Evolutionary conservation across 2,113 vertebrate species (phyloP).

Genomic region (Leptocoma aspasia): DNA sequence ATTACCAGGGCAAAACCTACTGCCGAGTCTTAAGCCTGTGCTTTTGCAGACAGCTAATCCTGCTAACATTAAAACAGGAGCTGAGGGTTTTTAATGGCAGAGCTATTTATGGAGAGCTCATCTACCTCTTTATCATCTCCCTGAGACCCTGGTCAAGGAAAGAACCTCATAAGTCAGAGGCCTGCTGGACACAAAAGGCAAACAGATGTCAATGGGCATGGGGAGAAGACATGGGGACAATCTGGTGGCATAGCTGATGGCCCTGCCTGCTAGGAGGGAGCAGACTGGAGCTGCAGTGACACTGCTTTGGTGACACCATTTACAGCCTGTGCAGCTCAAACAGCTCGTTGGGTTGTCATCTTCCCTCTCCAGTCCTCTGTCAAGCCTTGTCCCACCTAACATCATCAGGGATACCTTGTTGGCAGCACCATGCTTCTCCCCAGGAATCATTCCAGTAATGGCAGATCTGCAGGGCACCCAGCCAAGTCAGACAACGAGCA

Average conservation of each 20-base stretch:
- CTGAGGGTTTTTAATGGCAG: constrained; percentile 21
- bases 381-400: background rate
- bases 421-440: rapidly evolving
- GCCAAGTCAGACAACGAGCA: background rate
- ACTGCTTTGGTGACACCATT: background rate
- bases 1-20: constrained; percentile 49
- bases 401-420: background rate
- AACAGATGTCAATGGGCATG: background rate
- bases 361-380: background rate
- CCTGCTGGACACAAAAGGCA: constrained; percentile 21
- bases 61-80: constrained; percentile 13
- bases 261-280: rapidly evolving
- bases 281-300: background rate
- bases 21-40: background rate
- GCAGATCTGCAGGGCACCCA: background rate
- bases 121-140: constrained; percentile 18
- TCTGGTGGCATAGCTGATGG: background rate
- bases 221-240: background rate
- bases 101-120: constrained; percentile 48
- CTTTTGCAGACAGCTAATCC: constrained; percentile 26
- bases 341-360: background rate
- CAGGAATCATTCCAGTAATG: background rate
- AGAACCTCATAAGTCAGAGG: background rate
- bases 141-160: background rate
- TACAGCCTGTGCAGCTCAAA: background rate